Conservation (phyloP, 1,140 invertebrate genomes). For the Drosophila lowei region DNA sequence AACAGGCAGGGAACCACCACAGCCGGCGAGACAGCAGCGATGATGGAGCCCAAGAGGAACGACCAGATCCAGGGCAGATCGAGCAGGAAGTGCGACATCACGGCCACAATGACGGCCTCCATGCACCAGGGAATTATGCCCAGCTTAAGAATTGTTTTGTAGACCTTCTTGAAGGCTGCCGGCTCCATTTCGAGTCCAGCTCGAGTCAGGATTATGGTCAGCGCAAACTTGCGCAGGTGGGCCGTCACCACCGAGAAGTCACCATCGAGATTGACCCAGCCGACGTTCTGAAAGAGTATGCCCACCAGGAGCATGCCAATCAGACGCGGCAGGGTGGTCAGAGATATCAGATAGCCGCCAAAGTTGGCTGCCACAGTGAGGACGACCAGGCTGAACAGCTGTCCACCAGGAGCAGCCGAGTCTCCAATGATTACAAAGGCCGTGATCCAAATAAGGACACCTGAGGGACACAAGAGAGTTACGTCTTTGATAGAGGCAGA, state of each 20-base stretch:
- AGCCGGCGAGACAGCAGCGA: conserved; percentile 96
- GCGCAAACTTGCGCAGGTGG: conserved; percentile 92
- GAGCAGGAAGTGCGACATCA: conserved; percentile 90
- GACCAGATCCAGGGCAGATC: conserved; percentile 94
- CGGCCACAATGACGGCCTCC: conserved; percentile 88
- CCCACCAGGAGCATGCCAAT: conserved; percentile 94
- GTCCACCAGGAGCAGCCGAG: conserved; percentile 90
- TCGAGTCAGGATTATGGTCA: conserved; percentile 95
- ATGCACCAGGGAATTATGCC: conserved; percentile 94
- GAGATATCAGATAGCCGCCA: conserved; percentile 90
- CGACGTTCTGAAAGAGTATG: conserved; percentile 90
- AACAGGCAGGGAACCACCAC: conserved; percentile 97
- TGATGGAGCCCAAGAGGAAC: conserved; percentile 92
- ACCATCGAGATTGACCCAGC: conserved; percentile 88
- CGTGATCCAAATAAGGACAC: conserved; percentile 90
- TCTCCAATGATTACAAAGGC: conserved; percentile 89
- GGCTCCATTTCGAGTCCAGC: conserved; percentile 97
- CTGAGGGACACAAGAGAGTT: conserved; percentile 56
- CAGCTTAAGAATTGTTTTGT: conserved; percentile 90
- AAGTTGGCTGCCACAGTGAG: conserved; percentile 90
- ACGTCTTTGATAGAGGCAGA: too few species aligned
- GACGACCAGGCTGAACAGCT: conserved; percentile 90
- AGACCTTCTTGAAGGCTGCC: conserved; percentile 90
- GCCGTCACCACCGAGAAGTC: conserved; percentile 86
- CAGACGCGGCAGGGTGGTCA: conserved; percentile 92